A percentile compares a stretch with the other conserved stretches of the same genome.
phyloP scores from a whole-genome alignment of 2,113 vertebrate species.

The Ifrita kowaldi region DNA sequence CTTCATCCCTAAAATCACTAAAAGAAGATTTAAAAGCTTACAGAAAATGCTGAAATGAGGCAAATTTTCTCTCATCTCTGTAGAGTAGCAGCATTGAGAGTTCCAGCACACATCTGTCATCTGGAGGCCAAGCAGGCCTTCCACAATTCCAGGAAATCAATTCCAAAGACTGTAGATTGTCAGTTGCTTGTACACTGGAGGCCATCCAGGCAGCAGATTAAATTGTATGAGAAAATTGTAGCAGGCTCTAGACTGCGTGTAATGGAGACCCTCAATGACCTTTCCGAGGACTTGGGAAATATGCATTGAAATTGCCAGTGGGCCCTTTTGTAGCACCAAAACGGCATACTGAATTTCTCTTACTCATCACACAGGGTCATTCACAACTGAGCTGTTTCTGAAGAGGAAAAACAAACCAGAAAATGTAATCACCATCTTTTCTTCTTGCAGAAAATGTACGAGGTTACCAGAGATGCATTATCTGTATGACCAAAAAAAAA shows the following conservation, averaged over 20 bases:
- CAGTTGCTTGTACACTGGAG: conserved; percentile 59
- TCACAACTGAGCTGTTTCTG: conserved; percentile 15
- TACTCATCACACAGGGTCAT: background rate
- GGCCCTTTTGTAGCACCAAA: conserved; percentile 15
- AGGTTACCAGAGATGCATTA: background rate
- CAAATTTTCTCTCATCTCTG: background rate
- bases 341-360: conserved; percentile 8
- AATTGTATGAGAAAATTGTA: conserved; percentile 67
- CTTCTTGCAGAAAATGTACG: background rate
- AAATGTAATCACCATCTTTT: background rate
- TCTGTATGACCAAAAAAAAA: background rate
- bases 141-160: conserved; percentile 72
- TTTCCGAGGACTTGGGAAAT: conserved; percentile 47
- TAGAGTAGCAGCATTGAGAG: background rate
- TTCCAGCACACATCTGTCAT: conserved; percentile 62
- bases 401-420: conserved; percentile 20
- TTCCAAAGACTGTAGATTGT: conserved; percentile 63
- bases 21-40: conserved; percentile 26
- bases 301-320: conserved; percentile 32
- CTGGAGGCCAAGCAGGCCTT: conserved; percentile 47
- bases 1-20: conserved; percentile 1
- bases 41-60: conserved; percentile 35
- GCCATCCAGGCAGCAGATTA: conserved; percentile 69
- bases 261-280: conserved; percentile 60
- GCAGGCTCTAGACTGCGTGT: conserved; percentile 43